phyloP scores from a whole-genome alignment of 2,888 invertebrate species.

The Epistrophella euchroma region DNA sequence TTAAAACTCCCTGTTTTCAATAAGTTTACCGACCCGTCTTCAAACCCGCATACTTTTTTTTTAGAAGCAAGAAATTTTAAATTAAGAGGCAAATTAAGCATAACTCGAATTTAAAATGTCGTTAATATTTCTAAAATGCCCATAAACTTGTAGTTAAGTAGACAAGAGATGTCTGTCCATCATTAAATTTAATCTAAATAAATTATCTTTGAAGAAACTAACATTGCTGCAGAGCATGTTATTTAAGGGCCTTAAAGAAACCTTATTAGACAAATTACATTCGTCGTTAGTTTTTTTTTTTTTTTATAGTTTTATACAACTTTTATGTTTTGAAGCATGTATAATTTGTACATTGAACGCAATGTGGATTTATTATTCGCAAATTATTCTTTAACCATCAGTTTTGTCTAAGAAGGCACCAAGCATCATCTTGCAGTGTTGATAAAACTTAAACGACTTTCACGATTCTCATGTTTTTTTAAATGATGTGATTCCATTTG shows the following conservation, averaged over 20 bases:
- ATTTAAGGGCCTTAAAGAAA: constrained; percentile 1
- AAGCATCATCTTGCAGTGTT: not conserved
- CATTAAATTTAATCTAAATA: constrained; percentile 19
- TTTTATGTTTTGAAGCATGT: not conserved
- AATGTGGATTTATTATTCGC: not conserved
- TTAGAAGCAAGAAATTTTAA: not conserved
- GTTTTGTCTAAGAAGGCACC: constrained; percentile 1
- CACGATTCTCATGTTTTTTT: constrained; percentile 65
- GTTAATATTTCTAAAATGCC: constrained; percentile 13
- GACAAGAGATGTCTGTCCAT: constrained; percentile 22
- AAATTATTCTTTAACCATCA: constrained; percentile 25
- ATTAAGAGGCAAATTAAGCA: constrained; percentile 12
- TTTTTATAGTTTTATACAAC: not conserved
- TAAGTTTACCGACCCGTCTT: too few species aligned
- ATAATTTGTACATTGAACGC: not conserved
- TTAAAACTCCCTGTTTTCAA: not conserved
- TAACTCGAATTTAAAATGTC: constrained; percentile 39
- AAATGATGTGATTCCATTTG: constrained; percentile 46
- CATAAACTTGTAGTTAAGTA: constrained; percentile 15
- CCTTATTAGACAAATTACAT: not conserved
- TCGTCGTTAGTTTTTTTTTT: not conserved
- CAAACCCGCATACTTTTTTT: not conserved
- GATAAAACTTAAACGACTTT: not conserved
- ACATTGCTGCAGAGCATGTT: not conserved
- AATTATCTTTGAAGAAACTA: constrained; percentile 14